Evolutionary conservation across 2,888 invertebrate species (phyloP), one percentile per base, ranked within the genome.

Genomic region (Gisinianus flammeolus): DNA sequence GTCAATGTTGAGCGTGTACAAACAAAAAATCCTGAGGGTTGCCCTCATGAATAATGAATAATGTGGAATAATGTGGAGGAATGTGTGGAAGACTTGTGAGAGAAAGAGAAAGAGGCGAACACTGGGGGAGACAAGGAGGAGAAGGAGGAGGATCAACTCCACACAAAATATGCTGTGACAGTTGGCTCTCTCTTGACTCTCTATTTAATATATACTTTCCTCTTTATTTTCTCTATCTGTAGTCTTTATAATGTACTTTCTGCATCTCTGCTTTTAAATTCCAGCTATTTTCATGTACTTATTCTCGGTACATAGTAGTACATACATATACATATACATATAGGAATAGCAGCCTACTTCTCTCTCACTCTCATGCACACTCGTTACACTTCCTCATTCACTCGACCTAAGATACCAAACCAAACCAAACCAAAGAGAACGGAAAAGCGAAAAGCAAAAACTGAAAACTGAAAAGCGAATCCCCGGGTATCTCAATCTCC

Each of bases 371-470:
- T 62, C 58, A 24, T 58, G 58, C 26, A 16, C n/a, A 4, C 54
- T 12, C 5, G 16, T 54, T 54, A n/a, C 54, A 62, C 62, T 62
- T 62, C 62, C 62, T 62, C 62, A 62, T 62, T 62, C 26, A 26
- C 12, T 26, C 62, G 62, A 62, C 22, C 62, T 16, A 58, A 58
- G 24, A 58, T 22, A 58, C n/a, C 2, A n/a, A n/a, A 22, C 56
- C 26, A 28, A 26, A 62, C 26, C 62, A 26, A 62, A 62, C 62
- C 16, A 44, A 16, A 44, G 44, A 44, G 44, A 44, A 16, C 6
- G 44, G 16, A 16, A 44, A n/a, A 19, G 54, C 16, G 54, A 54
- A 54, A 44, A 44, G 44, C 19, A n/a, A 44, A 16, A 44, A 16
- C 6, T 6, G 16, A 16, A 44, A n/a, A 28, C 24, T 24, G 62